A percentile compares a stretch with the other conserved stretches of the same genome.
Conservation (phyloP, 2,113 vertebrate species). For the Ia io region DNA sequence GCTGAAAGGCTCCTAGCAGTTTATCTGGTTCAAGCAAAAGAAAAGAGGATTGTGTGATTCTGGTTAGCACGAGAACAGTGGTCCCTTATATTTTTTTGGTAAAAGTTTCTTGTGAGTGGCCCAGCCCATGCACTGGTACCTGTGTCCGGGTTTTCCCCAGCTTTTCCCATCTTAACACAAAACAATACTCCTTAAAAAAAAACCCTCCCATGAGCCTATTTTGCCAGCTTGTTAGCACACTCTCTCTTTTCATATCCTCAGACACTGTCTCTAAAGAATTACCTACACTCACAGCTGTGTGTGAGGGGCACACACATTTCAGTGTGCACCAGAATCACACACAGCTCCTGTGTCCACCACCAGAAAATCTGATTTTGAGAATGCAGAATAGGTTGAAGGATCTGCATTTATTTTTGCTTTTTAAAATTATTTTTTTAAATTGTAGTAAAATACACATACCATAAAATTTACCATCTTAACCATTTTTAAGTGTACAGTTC, state of each 20-base stretch:
- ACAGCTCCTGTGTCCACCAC: too few species aligned
- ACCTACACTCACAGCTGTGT: background rate
- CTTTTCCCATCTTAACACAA: background rate
- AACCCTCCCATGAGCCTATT: background rate
- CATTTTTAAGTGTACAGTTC: background rate
- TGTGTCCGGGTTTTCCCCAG: background rate
- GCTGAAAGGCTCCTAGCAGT: background rate
- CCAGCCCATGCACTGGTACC: accelerated
- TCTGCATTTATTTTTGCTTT: background rate
- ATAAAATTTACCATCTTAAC: background rate
- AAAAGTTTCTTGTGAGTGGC: background rate
- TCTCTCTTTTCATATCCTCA: background rate
- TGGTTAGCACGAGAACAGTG: background rate
- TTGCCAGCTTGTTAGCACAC: background rate
- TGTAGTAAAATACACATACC: background rate
- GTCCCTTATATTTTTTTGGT: background rate
- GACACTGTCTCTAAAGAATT: background rate
- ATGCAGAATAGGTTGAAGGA: background rate
- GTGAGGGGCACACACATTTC: background rate
- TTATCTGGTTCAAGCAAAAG: background rate
- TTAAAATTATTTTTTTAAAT: background rate
- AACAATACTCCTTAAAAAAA: background rate
- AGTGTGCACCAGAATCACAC: background rate
- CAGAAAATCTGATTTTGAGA: background rate
- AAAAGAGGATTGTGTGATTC: background rate